These are phyloP conservation scores for Eufriesea mexicana DNA, from an alignment of 1,140 invertebrate species.

Conservation along the genomic window DNA sequence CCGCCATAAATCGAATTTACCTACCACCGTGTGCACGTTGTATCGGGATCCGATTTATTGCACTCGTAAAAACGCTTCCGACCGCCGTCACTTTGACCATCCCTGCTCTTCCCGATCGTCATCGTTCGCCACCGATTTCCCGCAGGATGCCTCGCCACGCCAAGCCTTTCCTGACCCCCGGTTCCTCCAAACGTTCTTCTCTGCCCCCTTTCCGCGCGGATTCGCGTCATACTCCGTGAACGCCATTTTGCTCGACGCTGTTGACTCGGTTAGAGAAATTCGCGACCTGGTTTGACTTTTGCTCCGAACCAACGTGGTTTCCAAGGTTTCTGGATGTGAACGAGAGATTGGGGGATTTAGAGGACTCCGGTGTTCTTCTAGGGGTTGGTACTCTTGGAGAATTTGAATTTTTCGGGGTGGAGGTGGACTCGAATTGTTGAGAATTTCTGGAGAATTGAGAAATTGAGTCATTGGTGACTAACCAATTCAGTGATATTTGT, in stretches of 20 bases:
- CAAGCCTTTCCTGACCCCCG: slow-evolving; percentile 8
- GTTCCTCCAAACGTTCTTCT: background rate
- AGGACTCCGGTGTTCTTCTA: too few relatives aligned
- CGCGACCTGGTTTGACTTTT: background rate
- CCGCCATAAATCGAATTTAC: slow-evolving; percentile 69
- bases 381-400: background rate
- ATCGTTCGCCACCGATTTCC: slow-evolving; percentile 19
- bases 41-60: slow-evolving; percentile 56
- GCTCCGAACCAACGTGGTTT: background rate
- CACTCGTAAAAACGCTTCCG: slow-evolving; percentile 55
- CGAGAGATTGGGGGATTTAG: background rate
- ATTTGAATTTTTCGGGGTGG: background rate
- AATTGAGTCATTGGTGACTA: too few relatives aligned
- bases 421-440: too few relatives aligned
- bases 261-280: background rate
- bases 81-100: background rate
- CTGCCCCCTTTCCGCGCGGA: background rate
- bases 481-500: too few relatives aligned
- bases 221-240: background rate
- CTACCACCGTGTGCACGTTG: slow-evolving; percentile 40
- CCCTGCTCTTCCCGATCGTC: background rate
- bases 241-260: background rate
- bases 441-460: too few relatives aligned
- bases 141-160: slow-evolving; percentile 6
- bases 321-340: background rate